phyloP scores from a whole-genome alignment of 2,797 vertebrate genomes.

The Gallinago nigripennis region DNA sequence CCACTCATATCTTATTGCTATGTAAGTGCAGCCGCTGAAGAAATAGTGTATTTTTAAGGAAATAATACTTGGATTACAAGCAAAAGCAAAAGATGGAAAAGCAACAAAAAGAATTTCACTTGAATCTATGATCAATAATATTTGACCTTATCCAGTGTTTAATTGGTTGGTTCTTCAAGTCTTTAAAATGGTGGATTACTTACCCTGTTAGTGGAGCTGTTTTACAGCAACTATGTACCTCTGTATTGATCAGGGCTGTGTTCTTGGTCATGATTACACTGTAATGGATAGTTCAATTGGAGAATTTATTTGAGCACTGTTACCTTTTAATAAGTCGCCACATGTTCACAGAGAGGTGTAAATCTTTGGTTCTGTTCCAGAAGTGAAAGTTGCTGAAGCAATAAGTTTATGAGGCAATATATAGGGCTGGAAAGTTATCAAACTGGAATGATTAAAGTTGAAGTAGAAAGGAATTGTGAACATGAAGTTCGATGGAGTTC shows the following conservation, averaged over 20 bases:
- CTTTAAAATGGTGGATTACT: constrained; percentile 71
- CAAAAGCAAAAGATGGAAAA: constrained; percentile 54
- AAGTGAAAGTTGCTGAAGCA: not conserved
- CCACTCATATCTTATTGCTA: constrained; percentile 55
- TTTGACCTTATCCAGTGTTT: constrained; percentile 74
- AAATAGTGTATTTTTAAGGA: constrained; percentile 59
- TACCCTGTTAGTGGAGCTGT: constrained; percentile 47
- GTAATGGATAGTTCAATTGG: constrained; percentile 57
- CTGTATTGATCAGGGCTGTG: constrained; percentile 67
- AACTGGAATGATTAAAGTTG: not conserved
- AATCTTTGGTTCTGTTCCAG: constrained; percentile 19
- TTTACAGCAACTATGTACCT: constrained; percentile 50
- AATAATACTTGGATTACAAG: constrained; percentile 64
- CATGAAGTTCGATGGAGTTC: not conserved
- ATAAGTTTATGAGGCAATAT: not conserved
- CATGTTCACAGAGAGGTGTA: not conserved
- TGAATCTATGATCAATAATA: constrained; percentile 74
- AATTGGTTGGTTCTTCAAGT: constrained; percentile 76
- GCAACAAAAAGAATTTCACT: constrained; percentile 57
- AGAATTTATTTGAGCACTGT: constrained; percentile 48
- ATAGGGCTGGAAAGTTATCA: not conserved
- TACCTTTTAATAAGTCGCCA: constrained; percentile 12
- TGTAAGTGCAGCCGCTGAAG: constrained; percentile 38
- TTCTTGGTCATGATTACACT: constrained; percentile 58
- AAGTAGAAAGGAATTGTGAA: not conserved